Evolutionary conservation across 2,113 vertebrate species (phyloP).

Genomic region (Hiodon alosoides): DNA sequence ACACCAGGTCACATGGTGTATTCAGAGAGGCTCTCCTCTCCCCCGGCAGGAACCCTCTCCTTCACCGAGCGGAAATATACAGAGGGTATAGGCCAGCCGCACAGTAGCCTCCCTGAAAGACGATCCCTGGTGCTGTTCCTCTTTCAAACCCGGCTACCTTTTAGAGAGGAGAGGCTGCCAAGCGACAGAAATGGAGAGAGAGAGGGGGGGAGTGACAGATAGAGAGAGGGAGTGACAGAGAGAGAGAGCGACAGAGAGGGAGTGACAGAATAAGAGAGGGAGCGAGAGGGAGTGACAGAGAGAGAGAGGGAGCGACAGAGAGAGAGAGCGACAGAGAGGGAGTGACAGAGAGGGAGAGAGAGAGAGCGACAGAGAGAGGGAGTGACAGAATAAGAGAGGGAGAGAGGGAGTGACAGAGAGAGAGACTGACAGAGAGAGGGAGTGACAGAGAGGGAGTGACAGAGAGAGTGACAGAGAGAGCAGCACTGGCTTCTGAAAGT

Average conservation of each 20-base stretch:
- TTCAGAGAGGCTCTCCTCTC: slow-evolving; percentile 20
- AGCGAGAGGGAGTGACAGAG: slow-evolving; percentile 22
- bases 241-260: slow-evolving; percentile 27
- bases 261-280: slow-evolving; percentile 2
- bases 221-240: not conserved
- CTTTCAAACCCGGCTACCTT: slow-evolving; percentile 39
- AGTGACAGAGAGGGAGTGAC: slow-evolving; percentile 16
- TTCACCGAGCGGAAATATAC: slow-evolving; percentile 32
- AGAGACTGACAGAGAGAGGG: slow-evolving; percentile 16
- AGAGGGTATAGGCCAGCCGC: slow-evolving; percentile 3
- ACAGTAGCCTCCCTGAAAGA: slow-evolving; percentile 38
- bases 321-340: too few species aligned
- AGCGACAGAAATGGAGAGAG: slow-evolving; percentile 8
- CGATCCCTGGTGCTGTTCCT: slow-evolving; percentile 36
- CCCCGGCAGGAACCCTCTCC: slow-evolving; percentile 21
- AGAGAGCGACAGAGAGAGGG: not conserved
- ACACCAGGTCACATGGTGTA: not conserved
- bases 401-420: slow-evolving; percentile 25
- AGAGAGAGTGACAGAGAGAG: slow-evolving; percentile 10
- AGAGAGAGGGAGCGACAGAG: too few species aligned
- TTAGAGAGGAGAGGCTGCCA: slow-evolving; percentile 33
- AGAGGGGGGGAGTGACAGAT: not conserved
- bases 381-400: slow-evolving; percentile 24
- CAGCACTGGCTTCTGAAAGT: not conserved
- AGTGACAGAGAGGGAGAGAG: too few species aligned